phyloP scores from a whole-genome alignment of 2,888 invertebrate genomes.

The Acheta domesticus region DNA sequence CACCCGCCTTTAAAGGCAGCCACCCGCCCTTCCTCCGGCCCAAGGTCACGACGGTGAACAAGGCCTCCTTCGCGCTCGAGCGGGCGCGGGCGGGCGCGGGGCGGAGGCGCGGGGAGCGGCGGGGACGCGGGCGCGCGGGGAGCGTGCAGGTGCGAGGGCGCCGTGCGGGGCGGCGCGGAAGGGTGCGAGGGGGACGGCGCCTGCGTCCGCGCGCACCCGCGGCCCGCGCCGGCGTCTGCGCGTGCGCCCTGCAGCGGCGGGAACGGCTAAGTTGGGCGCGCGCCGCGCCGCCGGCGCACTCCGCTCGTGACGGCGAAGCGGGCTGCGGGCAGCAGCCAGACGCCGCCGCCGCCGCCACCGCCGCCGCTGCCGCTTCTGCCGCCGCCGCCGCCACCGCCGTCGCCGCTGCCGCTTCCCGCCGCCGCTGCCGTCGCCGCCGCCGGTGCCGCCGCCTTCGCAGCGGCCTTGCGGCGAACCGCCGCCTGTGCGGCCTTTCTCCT shows the following conservation, averaged over 20 bases:
- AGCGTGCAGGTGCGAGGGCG: background rate
- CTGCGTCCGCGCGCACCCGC: background rate
- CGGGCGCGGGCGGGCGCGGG: background rate
- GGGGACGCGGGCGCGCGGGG: background rate
- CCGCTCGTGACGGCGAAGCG: slow-evolving; percentile 18
- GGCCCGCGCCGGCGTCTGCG: background rate
- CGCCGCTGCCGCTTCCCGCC: background rate
- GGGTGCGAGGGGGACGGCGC: background rate
- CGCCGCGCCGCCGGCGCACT: background rate
- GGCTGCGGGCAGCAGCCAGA: background rate
- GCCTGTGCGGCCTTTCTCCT: too few relatives aligned
- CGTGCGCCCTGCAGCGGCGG: background rate
- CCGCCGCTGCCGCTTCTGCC: background rate
- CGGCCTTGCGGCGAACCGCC: background rate
- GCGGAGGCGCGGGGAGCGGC: background rate
- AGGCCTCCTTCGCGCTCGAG: background rate
- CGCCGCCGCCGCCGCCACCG: background rate
- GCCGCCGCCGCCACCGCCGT: background rate
- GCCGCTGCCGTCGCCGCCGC: background rate
- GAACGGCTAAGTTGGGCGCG: slow-evolving; percentile 1
- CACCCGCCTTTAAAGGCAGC: background rate
- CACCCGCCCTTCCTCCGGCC: background rate
- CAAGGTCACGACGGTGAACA: background rate
- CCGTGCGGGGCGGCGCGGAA: too few relatives aligned
- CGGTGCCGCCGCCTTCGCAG: background rate